Evolutionary conservation across 2,888 invertebrate genomes (phyloP).

Genomic region (Agrotis segetum): DNA sequence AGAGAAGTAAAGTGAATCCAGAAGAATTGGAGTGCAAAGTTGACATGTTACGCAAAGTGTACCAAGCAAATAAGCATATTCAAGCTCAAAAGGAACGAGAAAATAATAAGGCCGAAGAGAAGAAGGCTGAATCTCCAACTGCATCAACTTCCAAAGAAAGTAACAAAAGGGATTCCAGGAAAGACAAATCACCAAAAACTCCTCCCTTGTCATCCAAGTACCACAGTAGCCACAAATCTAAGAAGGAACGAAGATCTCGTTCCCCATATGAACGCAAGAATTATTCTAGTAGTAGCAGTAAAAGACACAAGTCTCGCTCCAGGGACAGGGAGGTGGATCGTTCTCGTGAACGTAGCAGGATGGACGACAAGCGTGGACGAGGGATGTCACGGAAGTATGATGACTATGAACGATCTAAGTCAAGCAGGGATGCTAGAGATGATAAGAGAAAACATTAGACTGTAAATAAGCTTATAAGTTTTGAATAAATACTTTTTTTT

Average conservation of each 20-base stretch:
- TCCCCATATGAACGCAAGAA: constrained; percentile 89
- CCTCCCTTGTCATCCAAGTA: constrained; percentile 88
- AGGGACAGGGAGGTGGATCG: constrained; percentile 85
- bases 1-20: constrained; percentile 94
- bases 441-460: constrained; percentile 84
- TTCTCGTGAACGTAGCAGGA: constrained; percentile 80
- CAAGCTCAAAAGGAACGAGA: constrained; percentile 85
- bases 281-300: constrained; percentile 77
- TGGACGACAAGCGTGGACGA: constrained; percentile 83
- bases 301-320: constrained; percentile 87
- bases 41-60: constrained; percentile 81
- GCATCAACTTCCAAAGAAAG: constrained; percentile 87
- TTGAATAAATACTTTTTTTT: constrained; percentile 41
- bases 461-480: constrained; percentile 33
- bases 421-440: constrained; percentile 82
- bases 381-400: constrained; percentile 85
- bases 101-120: constrained; percentile 80
- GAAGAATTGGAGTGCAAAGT: constrained; percentile 87
- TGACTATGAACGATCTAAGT: constrained; percentile 87
- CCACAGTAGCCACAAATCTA: constrained; percentile 85
- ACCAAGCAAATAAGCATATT: constrained; percentile 87
- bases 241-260: constrained; percentile 85
- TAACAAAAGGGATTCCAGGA: constrained; percentile 82
- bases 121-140: constrained; percentile 85
- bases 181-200: constrained; percentile 88